Base-by-base conservation (phyloP, 2,113 vertebrate species). In the Otolemur garnettii region DNA sequence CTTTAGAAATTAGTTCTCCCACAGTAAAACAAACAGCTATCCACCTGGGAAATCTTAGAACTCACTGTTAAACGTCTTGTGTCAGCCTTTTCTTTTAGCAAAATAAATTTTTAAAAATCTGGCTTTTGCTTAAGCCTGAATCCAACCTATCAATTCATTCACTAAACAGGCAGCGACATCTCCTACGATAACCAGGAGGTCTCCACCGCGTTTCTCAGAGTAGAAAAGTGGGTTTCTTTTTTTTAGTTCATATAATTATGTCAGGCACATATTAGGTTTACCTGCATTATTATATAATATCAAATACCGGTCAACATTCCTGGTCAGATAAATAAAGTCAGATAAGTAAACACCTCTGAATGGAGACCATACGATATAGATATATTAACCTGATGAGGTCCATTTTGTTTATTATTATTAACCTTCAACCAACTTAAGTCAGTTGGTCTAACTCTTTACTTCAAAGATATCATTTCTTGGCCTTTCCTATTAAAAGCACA, bases 401-500 rank as follows among this genome's bases (percentile, higher is more conserved):
- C 30, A 35, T 95, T 96, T 90, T 68, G 28, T 30, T 91, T 74
- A 28, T 62, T 88, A 87, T 93, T 26, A 78, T 89, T 95, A 90
- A 11, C 30, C 91, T 55, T 85, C 53, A 96, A 80, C 74, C 96
- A 91, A 91, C 74, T 77, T 62, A 95, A 50, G 28, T 92, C 78
- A 94, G 84, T 87, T 55, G 96, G 93, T 96, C n/a, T 57, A 92
- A 55, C 13, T 74, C 71, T 83, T 71, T 45, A 71, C 60, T 92
- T 90, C 45, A 93, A 81, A 91, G 80, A n/a, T 38, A 69, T 88
- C 92, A 6, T 95, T 96, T 96, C 33, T 78, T 62, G 17, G 21
- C 7, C 18, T 88, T 91, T 74, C 87, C 77, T 90, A 93, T 96
- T 90, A 97, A 98, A 97, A 64, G 62, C 11, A 91, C 59, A 95